phyloP scores from a whole-genome alignment of 2,113 vertebrate species.

The human (Homo sapiens) region DNA sequence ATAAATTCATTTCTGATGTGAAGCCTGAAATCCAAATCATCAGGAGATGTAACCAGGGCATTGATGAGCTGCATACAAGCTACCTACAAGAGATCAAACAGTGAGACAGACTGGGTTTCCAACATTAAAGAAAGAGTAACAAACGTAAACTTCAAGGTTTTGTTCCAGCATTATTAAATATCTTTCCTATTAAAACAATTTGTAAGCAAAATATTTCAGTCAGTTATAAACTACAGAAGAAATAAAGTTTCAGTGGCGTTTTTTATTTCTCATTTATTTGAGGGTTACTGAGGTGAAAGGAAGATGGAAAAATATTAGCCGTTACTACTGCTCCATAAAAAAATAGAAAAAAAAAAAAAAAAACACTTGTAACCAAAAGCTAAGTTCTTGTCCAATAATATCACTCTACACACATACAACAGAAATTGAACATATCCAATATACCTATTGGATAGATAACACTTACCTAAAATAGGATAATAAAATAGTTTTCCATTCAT shows the following conservation, averaged over 20 bases:
- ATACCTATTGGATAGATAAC: neutral
- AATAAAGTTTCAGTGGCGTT: neutral
- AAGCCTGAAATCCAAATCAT: constrained; percentile 98
- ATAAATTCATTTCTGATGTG: constrained; percentile 99
- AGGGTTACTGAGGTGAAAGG: neutral
- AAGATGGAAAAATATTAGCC: neutral
- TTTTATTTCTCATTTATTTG: neutral
- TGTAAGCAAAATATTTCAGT: constrained; percentile 5
- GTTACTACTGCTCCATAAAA: neutral
- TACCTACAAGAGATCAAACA: constrained; percentile 88
- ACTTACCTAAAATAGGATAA: neutral
- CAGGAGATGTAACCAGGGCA: constrained; percentile 97
- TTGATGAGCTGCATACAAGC: constrained; percentile 99
- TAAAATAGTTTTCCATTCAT: constrained; percentile 1
- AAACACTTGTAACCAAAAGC: neutral
- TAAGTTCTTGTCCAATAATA: neutral
- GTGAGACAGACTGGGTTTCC: constrained; percentile 47
- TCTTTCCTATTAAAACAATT: neutral
- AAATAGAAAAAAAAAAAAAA: neutral
- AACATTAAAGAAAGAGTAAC: neutral
- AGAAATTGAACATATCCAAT: neutral
- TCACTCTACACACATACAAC: neutral
- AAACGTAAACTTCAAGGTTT: neutral
- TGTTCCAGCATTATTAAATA: neutral
- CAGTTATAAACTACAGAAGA: neutral